A percentile compares a stretch with the other conserved stretches of the same genome.
Conservation (phyloP, 1,140 invertebrate species). For the Macrotrachela quadricornifera region DNA sequence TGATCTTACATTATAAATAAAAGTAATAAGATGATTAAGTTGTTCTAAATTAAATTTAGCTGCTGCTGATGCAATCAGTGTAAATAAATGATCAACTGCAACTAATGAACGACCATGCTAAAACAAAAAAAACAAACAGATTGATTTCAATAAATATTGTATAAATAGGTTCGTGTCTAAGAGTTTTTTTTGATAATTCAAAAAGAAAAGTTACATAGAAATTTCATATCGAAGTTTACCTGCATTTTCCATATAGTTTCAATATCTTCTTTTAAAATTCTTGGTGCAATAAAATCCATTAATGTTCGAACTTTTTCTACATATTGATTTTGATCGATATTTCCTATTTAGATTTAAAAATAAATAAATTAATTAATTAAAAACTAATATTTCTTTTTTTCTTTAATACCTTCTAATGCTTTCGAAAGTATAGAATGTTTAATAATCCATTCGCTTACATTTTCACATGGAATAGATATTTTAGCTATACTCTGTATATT, state of each 20-base stretch:
- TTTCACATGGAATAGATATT: conserved; percentile 24
- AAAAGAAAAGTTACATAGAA: no score
- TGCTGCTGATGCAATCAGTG: conserved; percentile 34
- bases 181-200: no score
- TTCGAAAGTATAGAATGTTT: conserved; percentile 33
- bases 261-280: conserved; percentile 32
- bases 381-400: not conserved
- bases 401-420: conserved; percentile 32
- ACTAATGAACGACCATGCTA: conserved; percentile 16
- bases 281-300: conserved; percentile 34
- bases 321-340: conserved; percentile 38
- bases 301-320: conserved; percentile 36
- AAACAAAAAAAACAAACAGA: no score
- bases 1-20: conserved; percentile 26
- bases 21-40: conserved; percentile 31
- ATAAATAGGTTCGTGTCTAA: no score
- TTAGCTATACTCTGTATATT: conserved; percentile 15
- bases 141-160: no score
- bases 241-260: conserved; percentile 35
- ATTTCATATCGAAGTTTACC: not conserved
- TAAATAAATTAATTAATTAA: not conserved
- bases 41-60: conserved; percentile 33
- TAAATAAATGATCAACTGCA: conserved; percentile 37
- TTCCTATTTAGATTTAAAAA: conserved; percentile 21
- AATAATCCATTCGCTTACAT: conserved; percentile 34